Evolutionary conservation across 2,888 invertebrate species (phyloP), one percentile per base, ranked within the genome.

Genomic region (Chirona hameri): DNA sequence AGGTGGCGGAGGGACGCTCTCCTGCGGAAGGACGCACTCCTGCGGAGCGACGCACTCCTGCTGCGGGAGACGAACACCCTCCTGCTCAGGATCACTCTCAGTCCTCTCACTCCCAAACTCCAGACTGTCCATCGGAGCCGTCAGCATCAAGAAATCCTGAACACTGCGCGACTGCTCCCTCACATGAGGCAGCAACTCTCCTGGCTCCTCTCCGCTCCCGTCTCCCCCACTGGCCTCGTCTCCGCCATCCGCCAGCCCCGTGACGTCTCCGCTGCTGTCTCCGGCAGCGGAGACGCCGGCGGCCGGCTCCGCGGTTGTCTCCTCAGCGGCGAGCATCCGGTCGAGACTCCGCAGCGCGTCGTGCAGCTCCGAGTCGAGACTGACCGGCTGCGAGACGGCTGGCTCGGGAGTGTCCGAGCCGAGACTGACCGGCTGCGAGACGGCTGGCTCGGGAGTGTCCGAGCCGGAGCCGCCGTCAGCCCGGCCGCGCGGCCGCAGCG

Each of bases 121-220:
- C 81, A 86, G 85, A 7, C 91, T 91, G 84, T 88, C 89, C 85
- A 92, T 92, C 31, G 92, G 92, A 85, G 92, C 92, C 24, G 92
- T 92, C 76, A 92, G 87, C 60, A 92, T 89, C 92, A 92, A 92
- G 48, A 92, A 88, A 88, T 92, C 92, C 15, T 92, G 91, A 0
- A 92, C 92, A 81, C 92, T 92, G 86, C 91, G 91, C 0, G 92
- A 92, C 87, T 92, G 92, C 85, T 91, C 90, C 84, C 91, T 90
- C 0, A 92, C 92, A 87, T 92, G 91, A 86, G 91, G 91, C 0
- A 91, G 90, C 83, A 88, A 87, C 79, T 90, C 90, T n/a, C n/a
- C n/a, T 0, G 91, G 91, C 48, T 90, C 88, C 87, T 92, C 92
- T 3, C 15, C 31, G 15, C 31, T 31, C 14, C 9, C 72, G 31